Base-by-base conservation (phyloP, 2,888 invertebrate species). In the Eilema caniola region DNA sequence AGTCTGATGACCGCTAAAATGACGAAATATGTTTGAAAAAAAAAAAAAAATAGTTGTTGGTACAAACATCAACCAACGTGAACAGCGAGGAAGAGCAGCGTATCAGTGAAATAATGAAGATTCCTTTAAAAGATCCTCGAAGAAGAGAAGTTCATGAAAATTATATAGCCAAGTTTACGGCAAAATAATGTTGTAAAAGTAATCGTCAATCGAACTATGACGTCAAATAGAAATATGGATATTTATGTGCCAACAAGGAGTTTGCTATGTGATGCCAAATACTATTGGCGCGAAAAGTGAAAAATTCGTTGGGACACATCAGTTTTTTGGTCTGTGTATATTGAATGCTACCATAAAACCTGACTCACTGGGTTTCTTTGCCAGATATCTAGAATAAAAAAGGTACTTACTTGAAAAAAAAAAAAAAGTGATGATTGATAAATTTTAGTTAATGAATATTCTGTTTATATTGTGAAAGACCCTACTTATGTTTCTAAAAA, bases 181-280 rank as follows among this genome's bases (percentile, higher is more conserved):
- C 8, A 53, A 53, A 53, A 53, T 53, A 53, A 47, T 20, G 16
- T 47, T 53, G n/a, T n/a, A n/a, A n/a, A 53, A 53, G 53, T 47
- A 47, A 41, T 12, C 16, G 41, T 47, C 47, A 47, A 47, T 0
- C n/a, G n/a, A 53, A 10, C 20, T n/a, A 53, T 53, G 53, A 53
- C 53, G 53, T n/a, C 59, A 37, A 59, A 37, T 24, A 59, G 24
- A 66, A 66, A 66, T 65, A 66, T 37, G 37, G 24, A 53, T 25
- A 25, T 25, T 14, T 59, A 28, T 61, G 24, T 70, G 70, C 66
- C 70, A 70, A 66, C 53, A 56, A 70, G 62, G 61, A 66, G 66
- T 70, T 37, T 57, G 56, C 16, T 1, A 41, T 31, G n/a, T 16
- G 65, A 66, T 70, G 70, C 70, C 70, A 70, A 66, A 66, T 20